Evolutionary conservation across 1,140 invertebrate species (phyloP).

Genomic region (Vollenhovia emeryi): DNA sequence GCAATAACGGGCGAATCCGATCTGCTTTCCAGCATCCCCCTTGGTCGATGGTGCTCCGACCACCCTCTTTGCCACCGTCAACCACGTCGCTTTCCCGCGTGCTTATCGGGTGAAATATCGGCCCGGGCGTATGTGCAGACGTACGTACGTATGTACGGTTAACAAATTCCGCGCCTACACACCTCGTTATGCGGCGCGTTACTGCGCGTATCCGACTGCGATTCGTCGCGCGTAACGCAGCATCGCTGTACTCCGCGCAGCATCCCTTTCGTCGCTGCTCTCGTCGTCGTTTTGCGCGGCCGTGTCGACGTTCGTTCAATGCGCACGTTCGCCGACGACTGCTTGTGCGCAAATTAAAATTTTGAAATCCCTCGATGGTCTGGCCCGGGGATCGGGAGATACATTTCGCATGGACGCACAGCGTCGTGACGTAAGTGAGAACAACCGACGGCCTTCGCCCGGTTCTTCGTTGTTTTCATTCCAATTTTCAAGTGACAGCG

Average conservation of each 20-base stretch:
- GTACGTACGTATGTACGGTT: not conserved
- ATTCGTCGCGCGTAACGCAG: slow-evolving; percentile 14
- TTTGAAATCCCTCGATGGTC: not conserved
- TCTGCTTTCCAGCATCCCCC: slow-evolving; percentile 63
- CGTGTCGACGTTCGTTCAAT: slow-evolving; percentile 17
- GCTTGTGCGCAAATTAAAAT: slow-evolving; percentile 37
- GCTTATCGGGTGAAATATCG: slow-evolving; percentile 76
- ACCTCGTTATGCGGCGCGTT: slow-evolving; percentile 7
- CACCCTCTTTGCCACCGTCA: slow-evolving; percentile 66
- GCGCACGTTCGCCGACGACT: not conserved
- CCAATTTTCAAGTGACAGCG: not conserved
- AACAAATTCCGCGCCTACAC: slow-evolving; percentile 2
- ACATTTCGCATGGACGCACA: not conserved
- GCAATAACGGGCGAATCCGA: slow-evolving; percentile 79
- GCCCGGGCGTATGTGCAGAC: slow-evolving; percentile 4
- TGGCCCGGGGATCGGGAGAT: not conserved
- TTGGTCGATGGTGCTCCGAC: slow-evolving; percentile 52
- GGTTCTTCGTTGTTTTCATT: not conserved
- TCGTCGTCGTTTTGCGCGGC: slow-evolving; percentile 1
- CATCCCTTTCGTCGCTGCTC: not conserved
- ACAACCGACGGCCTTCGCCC: not conserved
- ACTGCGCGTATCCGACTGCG: slow-evolving; percentile 17
- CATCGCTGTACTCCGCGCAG: not conserved
- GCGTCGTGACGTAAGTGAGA: not conserved
- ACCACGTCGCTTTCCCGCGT: slow-evolving; percentile 70